Percentiles rank a stretch among this genome's conserved stretches.
Conservation (phyloP, 30 jellyfish, hydroid and myxozoan genomes). For the Aurelia sp. region DNA sequence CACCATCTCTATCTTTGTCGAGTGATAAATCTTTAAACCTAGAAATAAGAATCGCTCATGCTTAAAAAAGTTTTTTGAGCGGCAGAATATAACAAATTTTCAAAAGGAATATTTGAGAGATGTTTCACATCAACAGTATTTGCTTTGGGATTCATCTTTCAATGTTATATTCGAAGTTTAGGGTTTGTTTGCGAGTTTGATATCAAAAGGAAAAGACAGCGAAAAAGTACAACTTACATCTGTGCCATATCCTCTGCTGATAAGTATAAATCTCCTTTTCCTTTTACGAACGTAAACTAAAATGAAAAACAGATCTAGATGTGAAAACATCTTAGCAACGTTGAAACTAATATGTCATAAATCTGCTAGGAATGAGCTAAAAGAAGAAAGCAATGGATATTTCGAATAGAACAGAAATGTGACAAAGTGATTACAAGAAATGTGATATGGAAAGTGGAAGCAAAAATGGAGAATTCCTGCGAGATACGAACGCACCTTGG, state of each 20-base stretch:
- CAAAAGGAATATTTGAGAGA: no score
- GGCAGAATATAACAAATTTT: not conserved
- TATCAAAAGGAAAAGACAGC: no score
- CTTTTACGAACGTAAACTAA: conserved; percentile 72
- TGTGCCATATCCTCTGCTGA: conserved; percentile 56
- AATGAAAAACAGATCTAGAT: not conserved
- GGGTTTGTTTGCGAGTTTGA: not conserved
- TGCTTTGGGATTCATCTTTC: no score
- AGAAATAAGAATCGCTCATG: not conserved
- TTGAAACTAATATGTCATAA: not conserved
- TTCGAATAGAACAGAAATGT: not conserved
- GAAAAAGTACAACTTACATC: conserved; percentile 36
- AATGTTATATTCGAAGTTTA: not conserved
- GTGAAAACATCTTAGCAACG: not conserved
- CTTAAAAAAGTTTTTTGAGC: not conserved
- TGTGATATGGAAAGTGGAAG: no score
- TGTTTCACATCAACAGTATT: no score
- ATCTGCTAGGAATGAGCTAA: not conserved
- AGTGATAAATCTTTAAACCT: conserved; percentile 49
- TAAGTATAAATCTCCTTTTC: conserved; percentile 80
- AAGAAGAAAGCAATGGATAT: not conserved
- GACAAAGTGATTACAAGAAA: no score
- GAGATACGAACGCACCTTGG: no score
- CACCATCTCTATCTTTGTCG: conserved; percentile 55
- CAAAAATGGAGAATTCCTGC: no score